A percentile compares a stretch with the other conserved stretches of the same genome.
phyloP scores from a whole-genome alignment of 1,140 invertebrate genomes.

The Drosophila rhopaloa region DNA sequence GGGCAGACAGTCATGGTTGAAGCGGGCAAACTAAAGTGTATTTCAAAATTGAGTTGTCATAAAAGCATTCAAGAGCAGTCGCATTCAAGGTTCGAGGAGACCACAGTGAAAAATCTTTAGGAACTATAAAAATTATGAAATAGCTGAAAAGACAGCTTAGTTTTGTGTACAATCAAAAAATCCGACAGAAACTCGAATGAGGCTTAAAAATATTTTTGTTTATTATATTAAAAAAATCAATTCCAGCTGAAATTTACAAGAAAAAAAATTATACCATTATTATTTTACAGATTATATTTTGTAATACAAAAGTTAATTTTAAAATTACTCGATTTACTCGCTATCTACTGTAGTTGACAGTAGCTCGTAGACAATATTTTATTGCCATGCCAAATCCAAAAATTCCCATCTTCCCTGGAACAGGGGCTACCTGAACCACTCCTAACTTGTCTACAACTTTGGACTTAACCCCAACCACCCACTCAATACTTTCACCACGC shows the following conservation, averaged over 20 bases:
- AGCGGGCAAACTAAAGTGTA: constrained; percentile 74
- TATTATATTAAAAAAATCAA: too few relatives aligned
- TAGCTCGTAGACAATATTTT: constrained; percentile 42
- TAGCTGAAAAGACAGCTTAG: too few relatives aligned
- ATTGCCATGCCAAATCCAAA: constrained; percentile 41
- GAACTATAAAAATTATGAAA: too few relatives aligned
- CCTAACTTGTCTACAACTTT: constrained; percentile 28
- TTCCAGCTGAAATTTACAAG: too few relatives aligned
- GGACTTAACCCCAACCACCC: not conserved
- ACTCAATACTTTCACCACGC: constrained; percentile 38
- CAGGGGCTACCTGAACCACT: not conserved
- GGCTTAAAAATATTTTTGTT: too few relatives aligned
- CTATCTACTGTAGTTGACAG: constrained; percentile 22
- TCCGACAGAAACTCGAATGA: too few relatives aligned
- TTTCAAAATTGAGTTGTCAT: constrained; percentile 81
- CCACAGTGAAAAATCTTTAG: constrained; percentile 28
- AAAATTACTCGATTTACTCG: too few relatives aligned
- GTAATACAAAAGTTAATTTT: too few relatives aligned
- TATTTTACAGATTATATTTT: too few relatives aligned
- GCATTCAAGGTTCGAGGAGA: not conserved
- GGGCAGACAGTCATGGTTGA: constrained; percentile 29
- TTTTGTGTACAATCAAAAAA: too few relatives aligned
- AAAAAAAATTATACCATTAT: too few relatives aligned
- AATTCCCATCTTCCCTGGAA: constrained; percentile 6
- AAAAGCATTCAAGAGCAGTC: constrained; percentile 56